Conservation (phyloP, 2,797 vertebrate genomes). For the Rousettus madagascariensis region DNA sequence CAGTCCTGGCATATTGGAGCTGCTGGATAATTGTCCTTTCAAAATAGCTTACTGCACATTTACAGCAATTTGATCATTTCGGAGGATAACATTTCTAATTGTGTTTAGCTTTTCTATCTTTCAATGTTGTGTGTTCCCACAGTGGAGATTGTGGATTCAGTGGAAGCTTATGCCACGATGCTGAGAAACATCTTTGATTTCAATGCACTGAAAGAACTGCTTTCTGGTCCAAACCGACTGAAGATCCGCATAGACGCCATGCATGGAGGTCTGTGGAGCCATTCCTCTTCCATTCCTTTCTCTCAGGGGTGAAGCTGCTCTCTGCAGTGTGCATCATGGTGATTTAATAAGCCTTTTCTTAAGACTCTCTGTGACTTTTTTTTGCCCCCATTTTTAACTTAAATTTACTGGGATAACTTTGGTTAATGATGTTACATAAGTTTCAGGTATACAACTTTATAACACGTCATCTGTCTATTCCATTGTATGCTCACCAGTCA, state of each 20-base stretch:
- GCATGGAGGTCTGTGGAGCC: slow-evolving; percentile 92
- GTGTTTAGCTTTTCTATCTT: not conserved
- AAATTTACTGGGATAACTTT: not conserved
- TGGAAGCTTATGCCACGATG: slow-evolving; percentile 96
- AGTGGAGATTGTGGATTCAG: slow-evolving; percentile 99
- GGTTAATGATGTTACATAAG: not conserved
- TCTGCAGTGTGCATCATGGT: not conserved
- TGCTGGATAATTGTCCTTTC: not conserved
- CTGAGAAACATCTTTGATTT: slow-evolving; percentile 97
- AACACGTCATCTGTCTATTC: not conserved
- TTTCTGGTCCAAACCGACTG: slow-evolving; percentile 93
- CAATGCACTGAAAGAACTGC: slow-evolving; percentile 93
- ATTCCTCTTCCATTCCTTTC: too few relatives aligned
- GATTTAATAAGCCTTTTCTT: not conserved
- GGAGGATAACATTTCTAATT: not conserved
- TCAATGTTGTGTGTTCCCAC: slow-evolving; percentile 27
- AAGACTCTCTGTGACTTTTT: not conserved
- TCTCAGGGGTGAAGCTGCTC: not conserved
- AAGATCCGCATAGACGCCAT: slow-evolving; percentile 96
- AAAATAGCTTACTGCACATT: not conserved
- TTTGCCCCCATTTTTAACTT: not conserved
- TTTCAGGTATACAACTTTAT: not conserved
- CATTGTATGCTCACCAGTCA: not conserved
- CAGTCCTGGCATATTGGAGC: not conserved
- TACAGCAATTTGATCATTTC: not conserved